A percentile compares a stretch with the other conserved stretches of the same genome.
Evolutionary conservation across 2,888 invertebrate genomes (phyloP).

Genomic region (Neuroscelio doddi): DNA sequence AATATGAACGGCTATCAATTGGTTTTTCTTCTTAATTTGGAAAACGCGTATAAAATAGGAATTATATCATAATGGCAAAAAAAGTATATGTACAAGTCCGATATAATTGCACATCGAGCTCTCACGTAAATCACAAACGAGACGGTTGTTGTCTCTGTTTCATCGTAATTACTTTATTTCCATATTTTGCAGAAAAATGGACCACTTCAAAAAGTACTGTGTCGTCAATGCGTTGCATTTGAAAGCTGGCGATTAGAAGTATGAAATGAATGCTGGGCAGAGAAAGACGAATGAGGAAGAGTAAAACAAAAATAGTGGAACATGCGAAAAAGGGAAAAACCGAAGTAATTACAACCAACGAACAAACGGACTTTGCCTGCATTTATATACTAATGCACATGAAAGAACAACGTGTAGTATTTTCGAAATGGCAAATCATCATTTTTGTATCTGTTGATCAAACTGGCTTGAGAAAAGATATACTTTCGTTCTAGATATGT

Average conservation of each 20-base stretch:
- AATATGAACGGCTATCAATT: background rate
- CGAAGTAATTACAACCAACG: slow-evolving; percentile 14
- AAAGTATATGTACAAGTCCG: slow-evolving; percentile 25
- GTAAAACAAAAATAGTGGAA: slow-evolving; percentile 19
- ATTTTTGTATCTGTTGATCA: slow-evolving; percentile 11
- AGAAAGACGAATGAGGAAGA: slow-evolving; percentile 18
- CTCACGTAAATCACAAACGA: slow-evolving; percentile 15
- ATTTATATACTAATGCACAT: slow-evolving; percentile 18
- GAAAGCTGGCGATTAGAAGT: slow-evolving; percentile 18
- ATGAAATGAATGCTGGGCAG: slow-evolving; percentile 10
- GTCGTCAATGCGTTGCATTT: slow-evolving; percentile 20
- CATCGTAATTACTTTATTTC: slow-evolving; percentile 52
- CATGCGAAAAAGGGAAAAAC: slow-evolving; percentile 7
- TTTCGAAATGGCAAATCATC: slow-evolving; percentile 11
- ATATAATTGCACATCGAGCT: slow-evolving; percentile 46
- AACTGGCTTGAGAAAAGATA: background rate
- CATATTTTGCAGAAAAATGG: slow-evolving; percentile 40
- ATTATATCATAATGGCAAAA: slow-evolving; percentile 6
- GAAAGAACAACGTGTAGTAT: slow-evolving; percentile 10
- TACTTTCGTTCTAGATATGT: no score
- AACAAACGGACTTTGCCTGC: slow-evolving; percentile 6
- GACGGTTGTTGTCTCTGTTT: slow-evolving; percentile 32
- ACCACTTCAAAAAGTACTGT: slow-evolving; percentile 28
- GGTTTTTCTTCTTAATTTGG: slow-evolving; percentile 4
- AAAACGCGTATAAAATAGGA: slow-evolving; percentile 13